phyloP scores from a whole-genome alignment of 2,888 invertebrate genomes.

The Ferrisia virgata region DNA sequence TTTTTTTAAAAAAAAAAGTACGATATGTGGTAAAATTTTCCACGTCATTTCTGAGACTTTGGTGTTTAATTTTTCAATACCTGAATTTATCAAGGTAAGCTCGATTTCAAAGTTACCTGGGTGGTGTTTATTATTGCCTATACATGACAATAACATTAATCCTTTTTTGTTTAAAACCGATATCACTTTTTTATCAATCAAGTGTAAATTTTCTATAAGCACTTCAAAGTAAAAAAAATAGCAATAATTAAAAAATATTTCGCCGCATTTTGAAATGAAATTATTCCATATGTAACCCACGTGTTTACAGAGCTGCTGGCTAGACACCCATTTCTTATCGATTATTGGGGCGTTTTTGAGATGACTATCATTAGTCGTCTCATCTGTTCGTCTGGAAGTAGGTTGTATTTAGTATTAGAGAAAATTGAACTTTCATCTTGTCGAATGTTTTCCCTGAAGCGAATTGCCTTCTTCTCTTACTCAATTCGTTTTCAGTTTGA shows the following conservation, averaged over 20 bases:
- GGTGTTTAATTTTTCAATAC: not conserved
- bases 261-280: not conserved
- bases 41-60: not conserved
- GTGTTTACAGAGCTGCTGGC: not conserved
- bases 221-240: not conserved
- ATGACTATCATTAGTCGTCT: not conserved
- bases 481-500: too few species aligned
- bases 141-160: not conserved
- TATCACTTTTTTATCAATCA: not conserved
- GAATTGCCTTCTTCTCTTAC: too few species aligned
- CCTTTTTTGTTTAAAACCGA: not conserved
- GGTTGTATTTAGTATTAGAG: not conserved
- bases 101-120: not conserved
- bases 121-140: not conserved
- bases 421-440: not conserved
- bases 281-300: not conserved
- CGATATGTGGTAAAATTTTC: not conserved
- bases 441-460: too few species aligned
- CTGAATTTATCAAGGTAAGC: not conserved
- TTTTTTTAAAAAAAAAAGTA: too few species aligned
- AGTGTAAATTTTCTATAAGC: not conserved
- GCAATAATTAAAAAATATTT: not conserved
- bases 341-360: not conserved
- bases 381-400: not conserved
- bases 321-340: slow-evolving; percentile 19